Base-by-base conservation (phyloP, 2,113 vertebrate genomes). In the Pteronura brasiliensis region DNA sequence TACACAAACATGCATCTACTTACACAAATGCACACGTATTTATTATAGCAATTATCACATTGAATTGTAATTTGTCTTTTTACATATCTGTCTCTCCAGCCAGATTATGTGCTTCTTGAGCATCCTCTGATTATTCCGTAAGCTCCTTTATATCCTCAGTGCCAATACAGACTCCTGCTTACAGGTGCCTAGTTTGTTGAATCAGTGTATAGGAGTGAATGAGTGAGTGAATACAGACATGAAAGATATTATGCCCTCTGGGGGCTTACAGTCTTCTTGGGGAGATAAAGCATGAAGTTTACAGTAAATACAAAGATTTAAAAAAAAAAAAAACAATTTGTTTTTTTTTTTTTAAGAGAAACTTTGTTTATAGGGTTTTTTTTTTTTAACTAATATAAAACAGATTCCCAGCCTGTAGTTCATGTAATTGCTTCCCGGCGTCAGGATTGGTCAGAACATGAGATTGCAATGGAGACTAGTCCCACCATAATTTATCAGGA, bases 401-500 rank as follows among this genome's bases (percentile, higher is more conserved):
- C 98, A 99, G 99, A 99, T 96, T 98, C 99, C 87, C 99, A 99
- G 97, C 99, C 99, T 91, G 99, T 99, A 90, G 99, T 99, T 95
- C 99, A 99, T 63, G 98, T 99, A 92, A 99, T 99, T 97, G 99
- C 99, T 98, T 99, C 99, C 97, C 99, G 99, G 90, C 99, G 99
- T 98, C 99, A 99, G 94, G 99, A 99, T 88, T 99, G 99, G 99
- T 98, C 99, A 7, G 99, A 99, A 91, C 99, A 99, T 97, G 99
- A 99, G 98, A 99, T 99, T 72, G 98, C 99, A 4, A 99, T 99
- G 98, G 99, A 99, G 96, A 99, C 99, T 69, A 99, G 99, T 91
- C 99, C 99, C 27, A 99, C 99, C 4, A 99, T 99, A 74, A 99
- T 99, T 98, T 99, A 99, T 98, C 99, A 99, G 98, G 99, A 99